These are phyloP conservation scores for Melieria picta DNA, from an alignment of 2,888 invertebrate species.

Conservation along the genomic window DNA sequence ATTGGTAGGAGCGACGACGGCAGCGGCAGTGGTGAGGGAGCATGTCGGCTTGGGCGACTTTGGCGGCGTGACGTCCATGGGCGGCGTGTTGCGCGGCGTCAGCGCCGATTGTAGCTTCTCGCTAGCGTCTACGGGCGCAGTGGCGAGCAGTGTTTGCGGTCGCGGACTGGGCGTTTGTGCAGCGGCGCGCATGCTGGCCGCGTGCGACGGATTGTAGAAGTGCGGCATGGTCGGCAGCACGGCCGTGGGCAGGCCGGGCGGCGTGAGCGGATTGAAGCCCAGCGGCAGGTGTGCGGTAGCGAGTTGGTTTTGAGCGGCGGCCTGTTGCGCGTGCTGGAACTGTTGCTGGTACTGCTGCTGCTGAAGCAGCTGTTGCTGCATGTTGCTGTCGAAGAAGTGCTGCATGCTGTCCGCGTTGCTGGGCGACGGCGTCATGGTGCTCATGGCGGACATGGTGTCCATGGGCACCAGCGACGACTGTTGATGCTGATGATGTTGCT, in stretches of 20 bases:
- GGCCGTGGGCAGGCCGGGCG: constrained; percentile 69
- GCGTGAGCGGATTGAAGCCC: constrained; percentile 72
- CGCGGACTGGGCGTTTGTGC: constrained; percentile 51
- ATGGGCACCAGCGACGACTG: constrained; percentile 45
- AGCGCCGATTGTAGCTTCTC: constrained; percentile 56
- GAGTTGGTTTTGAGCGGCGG: constrained; percentile 47
- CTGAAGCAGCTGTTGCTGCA: constrained; percentile 53
- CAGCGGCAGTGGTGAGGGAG: not conserved
- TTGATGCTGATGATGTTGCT: constrained; percentile 52
- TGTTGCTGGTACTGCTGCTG: constrained; percentile 50
- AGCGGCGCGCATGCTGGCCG: constrained; percentile 35
- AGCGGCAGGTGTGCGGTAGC: constrained; percentile 67
- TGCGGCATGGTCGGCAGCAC: constrained; percentile 53
- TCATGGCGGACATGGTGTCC: constrained; percentile 50
- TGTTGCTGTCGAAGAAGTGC: constrained; percentile 47
- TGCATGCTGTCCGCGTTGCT: constrained; percentile 55
- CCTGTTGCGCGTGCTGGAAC: constrained; percentile 49
- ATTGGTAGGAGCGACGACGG: not conserved
- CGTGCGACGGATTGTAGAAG: constrained; percentile 48
- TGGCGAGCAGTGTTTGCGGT: constrained; percentile 39
- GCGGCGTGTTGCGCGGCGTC: constrained; percentile 62
- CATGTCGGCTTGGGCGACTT: constrained; percentile 58
- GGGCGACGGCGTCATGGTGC: constrained; percentile 60
- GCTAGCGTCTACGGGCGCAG: constrained; percentile 21
- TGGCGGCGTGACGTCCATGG: constrained; percentile 65